These are phyloP conservation scores for Pseudomyrmex cubaensis DNA, from an alignment of 1,140 invertebrate genomes.

Conservation along the genomic window DNA sequence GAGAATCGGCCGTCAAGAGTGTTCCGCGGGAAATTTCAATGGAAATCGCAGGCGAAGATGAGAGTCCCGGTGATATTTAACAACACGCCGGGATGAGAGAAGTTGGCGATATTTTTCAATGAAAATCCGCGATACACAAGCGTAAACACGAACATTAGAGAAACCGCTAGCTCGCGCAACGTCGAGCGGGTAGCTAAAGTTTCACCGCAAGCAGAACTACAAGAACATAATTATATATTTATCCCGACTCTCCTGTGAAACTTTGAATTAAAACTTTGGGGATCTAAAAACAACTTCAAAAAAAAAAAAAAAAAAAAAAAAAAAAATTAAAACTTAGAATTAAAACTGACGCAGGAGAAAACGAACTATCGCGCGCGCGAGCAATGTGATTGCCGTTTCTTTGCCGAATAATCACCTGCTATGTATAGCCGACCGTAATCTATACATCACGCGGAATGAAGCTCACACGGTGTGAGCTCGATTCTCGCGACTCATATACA, in stretches of 20 bases:
- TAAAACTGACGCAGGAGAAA: slow-evolving; percentile 20
- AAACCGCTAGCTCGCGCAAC: neutral
- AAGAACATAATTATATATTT: slow-evolving; percentile 59
- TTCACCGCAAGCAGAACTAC: neutral
- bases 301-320: slow-evolving; percentile 45
- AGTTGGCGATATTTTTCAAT: slow-evolving; percentile 34
- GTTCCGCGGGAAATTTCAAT: slow-evolving; percentile 37
- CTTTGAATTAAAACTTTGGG: slow-evolving; percentile 38
- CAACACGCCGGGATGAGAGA: slow-evolving; percentile 18
- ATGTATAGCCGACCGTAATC: slow-evolving; percentile 5
- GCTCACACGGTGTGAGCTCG: slow-evolving; percentile 5
- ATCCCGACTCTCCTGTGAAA: slow-evolving; percentile 16
- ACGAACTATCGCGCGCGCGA: neutral
- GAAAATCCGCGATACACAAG: slow-evolving; percentile 20
- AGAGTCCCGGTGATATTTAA: slow-evolving; percentile 11
- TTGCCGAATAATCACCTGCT: slow-evolving; percentile 14
- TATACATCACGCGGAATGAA: neutral
- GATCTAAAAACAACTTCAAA: slow-evolving; percentile 36
- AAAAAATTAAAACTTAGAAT: slow-evolving; percentile 52
- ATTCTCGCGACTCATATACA: slow-evolving; percentile 20
- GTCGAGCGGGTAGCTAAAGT: slow-evolving; percentile 9
- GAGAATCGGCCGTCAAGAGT: slow-evolving; percentile 41
- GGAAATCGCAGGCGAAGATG: slow-evolving; percentile 12
- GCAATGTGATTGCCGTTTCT: neutral
- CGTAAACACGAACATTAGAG: slow-evolving; percentile 24